phyloP scores from a whole-genome alignment of 2,113 vertebrate genomes.

The Lontra canadensis region DNA sequence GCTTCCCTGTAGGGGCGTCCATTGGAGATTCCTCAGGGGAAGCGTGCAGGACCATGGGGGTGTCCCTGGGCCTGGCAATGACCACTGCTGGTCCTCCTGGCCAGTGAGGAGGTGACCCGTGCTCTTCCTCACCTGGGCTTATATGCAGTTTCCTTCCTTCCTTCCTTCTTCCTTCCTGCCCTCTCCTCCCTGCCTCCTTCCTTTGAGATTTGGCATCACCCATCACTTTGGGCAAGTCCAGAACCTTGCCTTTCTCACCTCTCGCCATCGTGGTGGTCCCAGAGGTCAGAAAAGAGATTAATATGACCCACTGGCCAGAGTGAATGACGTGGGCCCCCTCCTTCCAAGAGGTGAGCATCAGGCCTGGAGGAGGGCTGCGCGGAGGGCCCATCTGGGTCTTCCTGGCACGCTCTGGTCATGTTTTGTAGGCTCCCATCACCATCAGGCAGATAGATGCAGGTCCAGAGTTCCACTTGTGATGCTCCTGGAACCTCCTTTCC shows the following conservation, averaged over 20 bases:
- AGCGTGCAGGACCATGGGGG: background rate
- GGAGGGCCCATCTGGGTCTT: background rate
- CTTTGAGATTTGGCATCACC: rapidly evolving
- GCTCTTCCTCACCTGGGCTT: background rate
- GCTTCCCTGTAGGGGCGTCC: rapidly evolving
- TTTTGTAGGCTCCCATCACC: background rate
- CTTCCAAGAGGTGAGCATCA: background rate
- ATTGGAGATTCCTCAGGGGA: rapidly evolving
- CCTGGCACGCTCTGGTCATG: rapidly evolving
- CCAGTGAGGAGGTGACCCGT: rapidly evolving
- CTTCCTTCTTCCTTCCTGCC: too few relatives aligned
- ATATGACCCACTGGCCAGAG: background rate
- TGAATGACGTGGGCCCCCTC: background rate
- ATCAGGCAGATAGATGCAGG: rapidly evolving
- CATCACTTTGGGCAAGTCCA: background rate
- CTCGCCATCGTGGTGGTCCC: background rate
- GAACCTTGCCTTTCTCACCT: background rate
- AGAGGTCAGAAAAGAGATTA: background rate
- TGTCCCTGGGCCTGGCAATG: background rate
- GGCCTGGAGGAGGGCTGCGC: too few relatives aligned
- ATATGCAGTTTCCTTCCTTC: rapidly evolving
- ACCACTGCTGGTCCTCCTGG: too few relatives aligned
- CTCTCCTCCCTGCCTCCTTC: background rate
- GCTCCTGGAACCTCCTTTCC: background rate
- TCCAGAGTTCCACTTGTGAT: background rate